Evolutionary conservation across 2,113 vertebrate species (phyloP), one percentile per base, ranked within the genome.

Genomic region (Menidia beryllina): DNA sequence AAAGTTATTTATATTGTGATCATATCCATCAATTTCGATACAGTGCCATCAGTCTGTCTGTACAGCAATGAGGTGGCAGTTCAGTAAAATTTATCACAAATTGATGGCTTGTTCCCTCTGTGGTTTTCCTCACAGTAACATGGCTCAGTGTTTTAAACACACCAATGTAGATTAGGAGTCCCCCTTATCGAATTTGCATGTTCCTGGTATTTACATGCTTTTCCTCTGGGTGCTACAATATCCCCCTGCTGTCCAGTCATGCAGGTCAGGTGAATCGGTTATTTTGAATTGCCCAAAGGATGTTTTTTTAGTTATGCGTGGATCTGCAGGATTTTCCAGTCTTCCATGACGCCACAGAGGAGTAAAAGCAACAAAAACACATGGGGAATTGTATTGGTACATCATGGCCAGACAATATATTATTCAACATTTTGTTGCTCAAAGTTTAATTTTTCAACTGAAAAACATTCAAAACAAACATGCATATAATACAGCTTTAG

Each of bases 211-310:
- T 61, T 51, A 38, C 2, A 1, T 48, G 50, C 4, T 1, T 68
- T 52, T 77, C 65, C 77, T 59, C 27, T 47, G 65, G 54, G 70
- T 60, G 30, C 21, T 58, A 39, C 23, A 5, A 11, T 55, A 65
- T 56, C 67, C 50, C 59, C 56, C 20, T 6, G 11, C 78, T 27
- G 62, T 56, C 79, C 63, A 63, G 21, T 60, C 77, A 74, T 74
- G 71, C 71, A 76, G 61, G 67, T 65, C 55, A 70, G 79, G 63
- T 82, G 43, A 79, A 74, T 26, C 53, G 34, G 47, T 79, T 69
- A 49, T 67, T 60, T 53, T 43, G 69, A 73, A 69, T 69, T 74
- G 64, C 68, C 69, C 50, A 48, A 3, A 72, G 68, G 71, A 70
- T n/a, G 58, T 30, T 69, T 55, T n/a, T 79, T 80, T 51, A 71